Percentiles rank a stretch among this genome's conserved stretches.
Conservation (phyloP, 2,888 invertebrate species). For the Tigriopus californicus region DNA sequence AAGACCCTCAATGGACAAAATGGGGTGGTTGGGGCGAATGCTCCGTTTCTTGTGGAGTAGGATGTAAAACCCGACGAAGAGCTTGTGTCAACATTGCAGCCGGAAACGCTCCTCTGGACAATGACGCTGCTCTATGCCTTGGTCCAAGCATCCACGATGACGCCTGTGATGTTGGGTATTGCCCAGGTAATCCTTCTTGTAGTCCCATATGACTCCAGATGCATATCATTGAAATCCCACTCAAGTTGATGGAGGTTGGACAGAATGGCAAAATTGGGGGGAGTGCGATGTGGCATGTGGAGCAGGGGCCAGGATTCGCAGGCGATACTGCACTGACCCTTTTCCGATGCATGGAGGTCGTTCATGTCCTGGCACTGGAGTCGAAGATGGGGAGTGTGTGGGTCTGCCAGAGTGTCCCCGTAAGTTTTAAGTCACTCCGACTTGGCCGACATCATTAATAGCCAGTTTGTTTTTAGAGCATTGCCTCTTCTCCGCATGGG, state of each 20-base stretch:
- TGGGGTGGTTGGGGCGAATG: conserved; percentile 1
- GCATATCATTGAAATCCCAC: no score
- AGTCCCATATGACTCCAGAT: not conserved
- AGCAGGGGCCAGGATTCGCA: not conserved
- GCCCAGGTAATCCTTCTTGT: not conserved
- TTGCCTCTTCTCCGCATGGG: conserved; percentile 3
- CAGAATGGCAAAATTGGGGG: conserved; percentile 5
- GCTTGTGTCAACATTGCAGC: not conserved
- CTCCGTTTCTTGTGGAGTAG: not conserved
- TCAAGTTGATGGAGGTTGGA: conserved; percentile 8
- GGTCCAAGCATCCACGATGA: not conserved
- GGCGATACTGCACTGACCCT: not conserved
- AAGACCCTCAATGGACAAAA: conserved; percentile 9
- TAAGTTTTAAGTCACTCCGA: no score
- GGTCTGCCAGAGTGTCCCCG: not conserved
- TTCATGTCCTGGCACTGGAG: not conserved
- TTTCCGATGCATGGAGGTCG: not conserved
- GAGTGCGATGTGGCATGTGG: conserved; percentile 3
- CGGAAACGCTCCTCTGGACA: not conserved
- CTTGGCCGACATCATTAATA: no score
- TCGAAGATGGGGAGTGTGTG: not conserved
- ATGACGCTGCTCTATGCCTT: not conserved
- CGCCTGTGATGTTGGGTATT: not conserved
- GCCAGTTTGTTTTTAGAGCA: no score
- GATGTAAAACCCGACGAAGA: not conserved